Evolutionary conservation across 2,113 vertebrate genomes (phyloP).

Genomic region (Rhinoderma darwinii): DNA sequence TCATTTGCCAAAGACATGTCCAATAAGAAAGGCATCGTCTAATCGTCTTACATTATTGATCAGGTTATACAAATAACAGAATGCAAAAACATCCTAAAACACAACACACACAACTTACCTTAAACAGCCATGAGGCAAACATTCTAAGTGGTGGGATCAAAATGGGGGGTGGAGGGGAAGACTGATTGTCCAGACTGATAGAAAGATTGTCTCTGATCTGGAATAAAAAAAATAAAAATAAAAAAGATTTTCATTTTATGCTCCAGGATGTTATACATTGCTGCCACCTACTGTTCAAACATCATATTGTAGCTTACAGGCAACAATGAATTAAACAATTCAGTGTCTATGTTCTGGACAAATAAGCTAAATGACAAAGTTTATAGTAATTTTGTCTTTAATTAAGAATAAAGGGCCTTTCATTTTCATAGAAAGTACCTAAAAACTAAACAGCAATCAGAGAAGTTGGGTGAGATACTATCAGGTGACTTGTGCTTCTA

Average conservation of each 20-base stretch:
- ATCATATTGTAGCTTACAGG: background rate
- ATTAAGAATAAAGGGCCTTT: too few species aligned
- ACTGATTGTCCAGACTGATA: constrained; percentile 91
- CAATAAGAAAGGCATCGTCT: too few species aligned
- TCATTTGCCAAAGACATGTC: too few species aligned
- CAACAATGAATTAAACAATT: background rate
- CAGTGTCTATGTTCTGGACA: too few species aligned
- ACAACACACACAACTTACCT: constrained; percentile 73
- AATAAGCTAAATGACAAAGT: too few species aligned
- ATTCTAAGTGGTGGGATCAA: constrained; percentile 96
- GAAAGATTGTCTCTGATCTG: constrained; percentile 97
- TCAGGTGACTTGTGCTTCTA: too few species aligned
- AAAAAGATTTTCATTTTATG: background rate
- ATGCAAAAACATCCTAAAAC: background rate
- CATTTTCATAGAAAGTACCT: too few species aligned
- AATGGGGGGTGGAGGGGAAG: constrained; percentile 85
- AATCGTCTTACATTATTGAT: too few species aligned
- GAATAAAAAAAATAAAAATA: background rate
- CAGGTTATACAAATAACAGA: too few species aligned
- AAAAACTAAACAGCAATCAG: too few species aligned
- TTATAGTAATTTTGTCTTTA: too few species aligned
- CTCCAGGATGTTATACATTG: background rate
- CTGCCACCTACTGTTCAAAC: constrained; percentile 21
- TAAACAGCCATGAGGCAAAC: constrained; percentile 97
- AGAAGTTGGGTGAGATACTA: too few species aligned